Evolutionary conservation across 2,797 vertebrate species (phyloP), one percentile per base, ranked within the genome.

Genomic region (Leucoraja ocellata): DNA sequence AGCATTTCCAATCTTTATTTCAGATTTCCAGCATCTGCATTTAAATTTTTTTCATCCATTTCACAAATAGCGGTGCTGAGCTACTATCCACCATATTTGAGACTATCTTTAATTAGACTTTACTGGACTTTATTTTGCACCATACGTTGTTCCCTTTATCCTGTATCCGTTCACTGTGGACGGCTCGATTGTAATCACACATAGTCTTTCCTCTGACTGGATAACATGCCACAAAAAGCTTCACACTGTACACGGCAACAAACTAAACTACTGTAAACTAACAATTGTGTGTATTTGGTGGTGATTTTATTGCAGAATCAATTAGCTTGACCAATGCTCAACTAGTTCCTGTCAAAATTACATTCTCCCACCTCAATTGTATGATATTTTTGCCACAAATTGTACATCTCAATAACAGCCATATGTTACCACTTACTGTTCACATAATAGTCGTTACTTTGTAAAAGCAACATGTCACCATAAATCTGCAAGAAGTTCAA

Each of bases 401-500:
- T 92, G 71, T 58, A 16, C 90, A 25, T 58, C 90, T 32, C 68
- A 91, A 1, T 74, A 54, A 54, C 71, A 74, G 23, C 68, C 36
- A 76, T 92, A 39, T 76, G 68, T 74, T 92, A 46, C 46, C 90
- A 92, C 76, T 76, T 92, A 76, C 90, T 92, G 73, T 92, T 92
- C 32, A 54, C 39, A 23, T 74, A 74, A 28, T 74, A 74, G 74
- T 76, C n/a, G 90, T 92, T 71, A 74, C 90, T 73, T 88, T 74
- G 90, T 92, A 73, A 73, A 74, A 73, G 68, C 90, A 92, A 58
- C 36, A 54, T 92, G 90, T 92, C 68, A 25, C 36, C 80, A 46
- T 93, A 68, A 94, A 88, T 88, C 94, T 93, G 93, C 3, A 2
- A 93, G 16, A 86, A 18, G 14, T 94, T 94, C 63, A 93, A 79